Percentiles rank a stretch among this genome's conserved stretches.
Evolutionary conservation across 1,140 invertebrate species (phyloP).

Genomic region (Scylla paramamosain): DNA sequence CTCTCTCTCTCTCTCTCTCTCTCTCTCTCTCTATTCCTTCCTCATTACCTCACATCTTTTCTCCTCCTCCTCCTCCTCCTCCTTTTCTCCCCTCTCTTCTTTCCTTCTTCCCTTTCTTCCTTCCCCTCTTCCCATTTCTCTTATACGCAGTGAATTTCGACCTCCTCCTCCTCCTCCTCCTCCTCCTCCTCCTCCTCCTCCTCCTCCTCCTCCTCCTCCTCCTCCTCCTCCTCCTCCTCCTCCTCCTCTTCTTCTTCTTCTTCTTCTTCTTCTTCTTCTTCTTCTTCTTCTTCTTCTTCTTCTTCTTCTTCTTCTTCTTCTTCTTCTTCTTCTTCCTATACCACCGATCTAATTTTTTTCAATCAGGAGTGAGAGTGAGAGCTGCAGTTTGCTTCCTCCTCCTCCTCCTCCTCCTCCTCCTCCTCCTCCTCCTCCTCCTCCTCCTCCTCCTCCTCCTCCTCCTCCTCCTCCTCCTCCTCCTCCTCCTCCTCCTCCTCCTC

Average conservation of each 20-base stretch:
- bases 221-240: not conserved
- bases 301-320: not conserved
- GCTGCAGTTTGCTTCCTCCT: not conserved
- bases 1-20: too few species aligned
- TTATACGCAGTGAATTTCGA: too few species aligned
- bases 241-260: not conserved
- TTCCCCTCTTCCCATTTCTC: not conserved
- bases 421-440: not conserved
- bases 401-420: slow-evolving; percentile 14
- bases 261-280: not conserved
- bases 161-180: not conserved
- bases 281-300: not conserved
- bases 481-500: too few species aligned
- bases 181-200: not conserved
- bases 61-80: not conserved
- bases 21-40: too few species aligned
- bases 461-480: too few species aligned
- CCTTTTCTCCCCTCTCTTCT: not conserved
- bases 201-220: not conserved
- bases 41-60: too few species aligned
- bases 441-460: not conserved
- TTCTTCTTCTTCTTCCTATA: not conserved
- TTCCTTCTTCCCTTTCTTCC: not conserved
- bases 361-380: not conserved
- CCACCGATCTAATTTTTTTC: slow-evolving; percentile 9